phyloP scores from a whole-genome alignment of 1,140 invertebrate genomes.

The Mizuhopecten yessoensis region DNA sequence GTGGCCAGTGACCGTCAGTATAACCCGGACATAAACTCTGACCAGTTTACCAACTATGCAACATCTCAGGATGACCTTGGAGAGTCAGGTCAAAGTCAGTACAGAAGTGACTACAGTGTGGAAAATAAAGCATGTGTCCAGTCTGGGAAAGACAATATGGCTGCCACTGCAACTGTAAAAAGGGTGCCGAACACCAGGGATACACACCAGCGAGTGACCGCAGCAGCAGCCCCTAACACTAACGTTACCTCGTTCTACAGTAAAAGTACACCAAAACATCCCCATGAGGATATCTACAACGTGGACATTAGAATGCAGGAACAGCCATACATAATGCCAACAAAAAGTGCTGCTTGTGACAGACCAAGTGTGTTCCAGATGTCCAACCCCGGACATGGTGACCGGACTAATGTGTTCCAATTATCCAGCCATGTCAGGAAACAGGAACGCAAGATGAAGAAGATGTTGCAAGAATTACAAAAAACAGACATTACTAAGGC shows the following conservation, averaged over 20 bases:
- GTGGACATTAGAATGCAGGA: neutral
- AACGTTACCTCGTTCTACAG: neutral
- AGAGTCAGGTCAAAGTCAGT: constrained; percentile 42
- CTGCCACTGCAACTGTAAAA: neutral
- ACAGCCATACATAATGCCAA: neutral
- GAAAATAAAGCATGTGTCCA: constrained; percentile 8
- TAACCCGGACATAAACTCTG: neutral
- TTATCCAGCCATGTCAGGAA: constrained; percentile 58
- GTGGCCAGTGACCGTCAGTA: constrained; percentile 43
- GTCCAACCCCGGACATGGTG: neutral
- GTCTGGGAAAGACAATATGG: neutral
- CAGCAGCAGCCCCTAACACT: neutral
- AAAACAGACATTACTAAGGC: constrained; percentile 55
- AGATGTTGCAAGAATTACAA: constrained; percentile 60
- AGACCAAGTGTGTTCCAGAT: constrained; percentile 10
- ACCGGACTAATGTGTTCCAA: constrained; percentile 45
- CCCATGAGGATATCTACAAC: neutral
- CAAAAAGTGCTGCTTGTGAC: neutral
- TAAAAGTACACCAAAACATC: constrained; percentile 8
- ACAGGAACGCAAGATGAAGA: constrained; percentile 60
- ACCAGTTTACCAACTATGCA: constrained; percentile 39
- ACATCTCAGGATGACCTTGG: constrained; percentile 41
- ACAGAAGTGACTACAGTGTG: constrained; percentile 14
- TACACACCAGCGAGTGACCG: neutral
- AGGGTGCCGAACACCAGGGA: neutral